Conservation (phyloP, 2,113 vertebrate species). For the Microcebus lehilahytsara region DNA sequence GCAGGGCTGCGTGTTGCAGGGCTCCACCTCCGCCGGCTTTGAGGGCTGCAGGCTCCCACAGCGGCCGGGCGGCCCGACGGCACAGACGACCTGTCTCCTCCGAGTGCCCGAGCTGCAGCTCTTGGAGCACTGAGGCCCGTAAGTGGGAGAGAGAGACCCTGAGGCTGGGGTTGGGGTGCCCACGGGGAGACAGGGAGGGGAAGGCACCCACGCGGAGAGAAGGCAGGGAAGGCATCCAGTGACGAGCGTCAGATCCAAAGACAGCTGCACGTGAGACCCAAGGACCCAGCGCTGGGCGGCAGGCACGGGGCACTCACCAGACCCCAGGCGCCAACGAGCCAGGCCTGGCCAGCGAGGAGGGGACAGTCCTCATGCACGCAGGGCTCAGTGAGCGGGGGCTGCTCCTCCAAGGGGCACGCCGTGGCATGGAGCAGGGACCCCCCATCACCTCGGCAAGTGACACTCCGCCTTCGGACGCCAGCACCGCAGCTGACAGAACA, state of each 20-base stretch:
- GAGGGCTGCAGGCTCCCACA: conserved; percentile 82
- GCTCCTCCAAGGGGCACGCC: conserved; percentile 83
- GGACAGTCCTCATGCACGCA: conserved; percentile 86
- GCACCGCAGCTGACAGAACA: conserved; percentile 93
- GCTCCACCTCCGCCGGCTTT: conserved; percentile 87
- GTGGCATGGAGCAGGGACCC: conserved; percentile 85
- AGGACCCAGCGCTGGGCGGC: background rate
- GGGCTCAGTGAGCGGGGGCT: conserved; percentile 81
- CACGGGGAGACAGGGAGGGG: background rate
- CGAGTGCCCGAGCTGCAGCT: conserved; percentile 91
- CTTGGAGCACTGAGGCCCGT: conserved; percentile 89
- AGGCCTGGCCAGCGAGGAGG: conserved; percentile 80
- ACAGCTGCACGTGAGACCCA: background rate
- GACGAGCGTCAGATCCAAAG: fast-evolving
- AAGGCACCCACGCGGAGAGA: background rate
- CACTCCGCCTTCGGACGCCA: conserved; percentile 89
- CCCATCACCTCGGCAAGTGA: conserved; percentile 85
- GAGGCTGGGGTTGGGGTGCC: background rate
- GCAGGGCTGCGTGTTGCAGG: conserved; percentile 93
- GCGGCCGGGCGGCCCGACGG: conserved; percentile 83
- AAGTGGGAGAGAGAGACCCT: background rate
- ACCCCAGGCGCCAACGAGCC: conserved; percentile 93
- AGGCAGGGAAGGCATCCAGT: background rate
- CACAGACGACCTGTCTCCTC: conserved; percentile 93
- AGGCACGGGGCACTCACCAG: conserved; percentile 84